A percentile compares a stretch with the other conserved stretches of the same genome.
Evolutionary conservation across 2,797 vertebrate species (phyloP).

Genomic region (Cyprinodon diabolis): DNA sequence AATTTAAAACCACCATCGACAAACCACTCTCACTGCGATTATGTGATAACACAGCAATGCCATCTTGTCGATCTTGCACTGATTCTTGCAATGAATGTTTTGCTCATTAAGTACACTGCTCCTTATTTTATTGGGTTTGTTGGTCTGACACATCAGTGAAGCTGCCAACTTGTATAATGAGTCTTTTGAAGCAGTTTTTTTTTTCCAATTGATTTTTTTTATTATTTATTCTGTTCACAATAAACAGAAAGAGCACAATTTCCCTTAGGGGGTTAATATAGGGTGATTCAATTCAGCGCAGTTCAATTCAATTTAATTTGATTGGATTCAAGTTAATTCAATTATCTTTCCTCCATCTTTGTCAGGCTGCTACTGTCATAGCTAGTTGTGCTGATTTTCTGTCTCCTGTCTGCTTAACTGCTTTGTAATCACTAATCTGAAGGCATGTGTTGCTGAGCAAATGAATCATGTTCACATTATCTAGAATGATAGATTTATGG

Average conservation of each 20-base stretch:
- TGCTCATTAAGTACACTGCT: neutral
- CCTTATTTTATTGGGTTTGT: neutral
- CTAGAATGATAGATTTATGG: neutral
- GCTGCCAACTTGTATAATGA: constrained; percentile 3
- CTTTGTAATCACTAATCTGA: constrained; percentile 9
- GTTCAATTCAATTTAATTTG: constrained; percentile 5
- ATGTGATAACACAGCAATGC: neutral
- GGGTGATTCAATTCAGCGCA: constrained; percentile 1
- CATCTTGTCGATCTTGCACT: neutral
- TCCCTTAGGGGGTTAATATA: constrained; percentile 5
- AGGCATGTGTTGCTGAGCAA: constrained; percentile 11
- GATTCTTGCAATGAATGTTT: neutral
- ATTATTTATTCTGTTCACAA: neutral
- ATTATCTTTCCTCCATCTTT: constrained; percentile 1
- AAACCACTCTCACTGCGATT: constrained; percentile 22
- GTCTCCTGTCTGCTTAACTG: neutral
- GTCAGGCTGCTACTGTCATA: neutral
- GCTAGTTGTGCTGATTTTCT: constrained; percentile 9
- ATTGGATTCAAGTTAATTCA: constrained; percentile 4
- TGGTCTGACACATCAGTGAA: constrained; percentile 19
- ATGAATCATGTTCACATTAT: neutral
- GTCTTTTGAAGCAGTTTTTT: neutral
- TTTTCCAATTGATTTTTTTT: neutral
- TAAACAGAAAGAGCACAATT: neutral
- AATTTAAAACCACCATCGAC: constrained; percentile 17